These are phyloP conservation scores for Pseudoatta argentina DNA, from an alignment of 1,140 invertebrate genomes.

Conservation along the genomic window DNA sequence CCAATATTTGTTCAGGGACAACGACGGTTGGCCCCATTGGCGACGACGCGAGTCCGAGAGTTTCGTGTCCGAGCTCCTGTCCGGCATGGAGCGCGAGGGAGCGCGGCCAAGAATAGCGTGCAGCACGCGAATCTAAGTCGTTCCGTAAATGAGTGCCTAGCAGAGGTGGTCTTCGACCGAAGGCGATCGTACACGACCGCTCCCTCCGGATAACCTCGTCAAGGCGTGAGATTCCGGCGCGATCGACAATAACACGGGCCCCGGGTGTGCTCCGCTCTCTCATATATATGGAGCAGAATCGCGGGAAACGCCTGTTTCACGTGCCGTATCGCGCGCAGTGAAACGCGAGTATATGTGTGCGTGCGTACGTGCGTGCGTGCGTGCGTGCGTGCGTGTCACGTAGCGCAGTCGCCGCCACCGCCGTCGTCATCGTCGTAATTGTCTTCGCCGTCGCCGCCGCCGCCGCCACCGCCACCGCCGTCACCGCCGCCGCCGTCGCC, in stretches of 20 bases:
- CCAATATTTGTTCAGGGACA: neutral
- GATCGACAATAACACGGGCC: conserved; percentile 43
- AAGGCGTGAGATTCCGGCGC: conserved; percentile 57
- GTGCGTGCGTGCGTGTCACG: conserved; percentile 42
- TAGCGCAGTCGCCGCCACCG: conserved; percentile 51
- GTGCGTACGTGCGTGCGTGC: conserved; percentile 13
- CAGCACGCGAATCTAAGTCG: conserved; percentile 80
- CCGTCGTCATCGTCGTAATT: neutral
- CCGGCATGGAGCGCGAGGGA: conserved; percentile 55
- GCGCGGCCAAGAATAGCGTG: conserved; percentile 81
- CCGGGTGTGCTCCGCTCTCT: conserved; percentile 47
- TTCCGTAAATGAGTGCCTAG: conserved; percentile 70
- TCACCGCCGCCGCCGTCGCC: neutral
- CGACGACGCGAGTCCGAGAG: conserved; percentile 28
- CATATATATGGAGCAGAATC: conserved; percentile 78
- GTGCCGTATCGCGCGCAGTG: conserved; percentile 73
- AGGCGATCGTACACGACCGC: conserved; percentile 72
- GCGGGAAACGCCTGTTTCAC: conserved; percentile 70
- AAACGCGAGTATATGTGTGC: conserved; percentile 39
- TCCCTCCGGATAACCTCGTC: conserved; percentile 74
- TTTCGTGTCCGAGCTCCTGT: conserved; percentile 50
- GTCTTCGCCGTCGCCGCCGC: neutral
- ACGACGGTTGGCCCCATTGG: conserved; percentile 25
- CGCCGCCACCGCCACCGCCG: neutral
- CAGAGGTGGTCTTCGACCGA: conserved; percentile 46